These are phyloP conservation scores for Cylas formicarius DNA, from an alignment of 1,140 invertebrate species.

Conservation along the genomic window DNA sequence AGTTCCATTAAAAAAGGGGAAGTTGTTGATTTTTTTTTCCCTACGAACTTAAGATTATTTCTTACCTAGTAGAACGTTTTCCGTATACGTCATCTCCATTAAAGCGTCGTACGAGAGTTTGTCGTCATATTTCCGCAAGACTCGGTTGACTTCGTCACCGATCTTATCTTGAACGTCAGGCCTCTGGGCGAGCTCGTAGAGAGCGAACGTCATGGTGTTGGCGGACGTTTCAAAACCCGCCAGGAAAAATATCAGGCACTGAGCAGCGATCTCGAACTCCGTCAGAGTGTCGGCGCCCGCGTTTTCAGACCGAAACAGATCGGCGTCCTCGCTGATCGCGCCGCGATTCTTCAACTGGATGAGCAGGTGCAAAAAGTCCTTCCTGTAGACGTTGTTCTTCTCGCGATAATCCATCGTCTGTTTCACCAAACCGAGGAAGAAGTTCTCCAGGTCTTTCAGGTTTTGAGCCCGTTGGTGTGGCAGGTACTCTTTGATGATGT, in stretches of 20 bases:
- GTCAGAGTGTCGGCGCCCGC: constrained; percentile 11
- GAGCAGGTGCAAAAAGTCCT: constrained; percentile 50
- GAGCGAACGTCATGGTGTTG: constrained; percentile 41
- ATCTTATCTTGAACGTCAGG: constrained; percentile 44
- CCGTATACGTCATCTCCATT: constrained; percentile 45
- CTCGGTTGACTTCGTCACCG: constrained; percentile 37
- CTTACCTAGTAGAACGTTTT: constrained; percentile 41
- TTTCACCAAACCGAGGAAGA: constrained; percentile 39
- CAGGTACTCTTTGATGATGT: constrained; percentile 12
- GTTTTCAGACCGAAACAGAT: constrained; percentile 14
- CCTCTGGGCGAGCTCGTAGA: constrained; percentile 46
- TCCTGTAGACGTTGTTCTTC: constrained; percentile 41
- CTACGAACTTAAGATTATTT: no score
- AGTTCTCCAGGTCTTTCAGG: constrained; percentile 27
- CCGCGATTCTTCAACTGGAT: constrained; percentile 47
- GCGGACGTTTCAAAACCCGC: constrained; percentile 49
- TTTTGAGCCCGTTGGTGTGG: no score
- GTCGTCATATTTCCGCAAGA: constrained; percentile 21
- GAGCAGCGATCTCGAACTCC: constrained; percentile 34
- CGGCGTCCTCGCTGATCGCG: constrained; percentile 32
- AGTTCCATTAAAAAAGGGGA: no score
- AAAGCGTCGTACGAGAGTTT: constrained; percentile 50
- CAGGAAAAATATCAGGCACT: constrained; percentile 45
- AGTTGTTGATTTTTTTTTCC: neutral
- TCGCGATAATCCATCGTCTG: constrained; percentile 37